Base-by-base conservation (phyloP, 1,140 invertebrate species). In the Sitobion miscanthi region DNA sequence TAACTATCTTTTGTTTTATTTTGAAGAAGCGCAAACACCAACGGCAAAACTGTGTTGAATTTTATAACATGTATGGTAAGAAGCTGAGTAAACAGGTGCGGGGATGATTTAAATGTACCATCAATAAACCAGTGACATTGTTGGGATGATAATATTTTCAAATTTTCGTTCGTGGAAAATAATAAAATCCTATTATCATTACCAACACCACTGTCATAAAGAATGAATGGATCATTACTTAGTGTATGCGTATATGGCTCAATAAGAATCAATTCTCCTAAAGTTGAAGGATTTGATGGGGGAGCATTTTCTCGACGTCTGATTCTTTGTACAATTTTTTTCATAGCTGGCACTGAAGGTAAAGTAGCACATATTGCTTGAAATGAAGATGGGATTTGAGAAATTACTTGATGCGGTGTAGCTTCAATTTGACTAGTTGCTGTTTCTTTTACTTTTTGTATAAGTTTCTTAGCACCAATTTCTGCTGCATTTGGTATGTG, bases 51-150 rank as follows among this genome's bases (percentile, higher is more conserved):
- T 30, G 42, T 30, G 11, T 86, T 30, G 42, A 30, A 86, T 86
- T 86, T 86, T 47, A 49, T 86, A 47, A 9, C 45, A 86, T 86
- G 11, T 45, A 30, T 49, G 4, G 85, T 30, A 30, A 47, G 85
- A 86, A 86, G 42, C 42, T 85, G 83, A 86, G 38, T 62, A 35
- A 30, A 30, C 11, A 69, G 9, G 25, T 86, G 23, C 4, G 83
- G 83, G 42, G 23, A 86, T 86, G 42, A 86, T 47, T 86, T 86
- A 86, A 86, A 86, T 47, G 42, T 86, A 86, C 45, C 83, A 86
- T 47, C 42, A 47, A 86, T 86, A 86, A 86, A 86, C 23, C 9
- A 86, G 21, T 45, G 42, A 45, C 83, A 47, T 25, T 86, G 42
- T 83, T 38, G 30, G 25, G 62, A 38, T 38, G 38, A 7, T 83